Percentiles rank a stretch among this genome's conserved stretches.
Conservation (phyloP, 1,140 invertebrate genomes). For the Brachystomella parvula region DNA sequence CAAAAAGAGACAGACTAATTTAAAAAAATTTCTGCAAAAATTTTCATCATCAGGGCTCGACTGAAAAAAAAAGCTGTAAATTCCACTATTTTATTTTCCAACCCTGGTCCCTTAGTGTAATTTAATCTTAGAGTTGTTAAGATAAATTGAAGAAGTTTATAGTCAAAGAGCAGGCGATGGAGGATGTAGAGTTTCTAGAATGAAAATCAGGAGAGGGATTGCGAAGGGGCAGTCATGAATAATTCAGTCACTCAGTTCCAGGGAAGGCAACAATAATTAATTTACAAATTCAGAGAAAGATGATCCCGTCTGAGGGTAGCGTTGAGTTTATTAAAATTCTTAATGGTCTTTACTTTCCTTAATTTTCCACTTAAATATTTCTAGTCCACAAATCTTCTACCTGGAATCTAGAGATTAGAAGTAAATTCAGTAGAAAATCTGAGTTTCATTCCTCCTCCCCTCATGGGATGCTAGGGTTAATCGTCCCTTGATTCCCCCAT, state of each 20-base stretch:
- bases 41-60: no score
- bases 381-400: no score
- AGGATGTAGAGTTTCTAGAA: not conserved
- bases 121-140: slow-evolving; percentile 1
- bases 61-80: no score
- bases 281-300: no score
- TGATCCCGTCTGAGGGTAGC: no score
- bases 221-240: not conserved
- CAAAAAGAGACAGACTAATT: no score
- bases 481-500: no score
- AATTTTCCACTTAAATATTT: slow-evolving; percentile 4
- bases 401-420: no score
- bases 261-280: no score
- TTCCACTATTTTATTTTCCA: not conserved
- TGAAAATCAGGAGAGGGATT: not conserved
- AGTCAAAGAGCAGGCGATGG: not conserved
- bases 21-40: no score
- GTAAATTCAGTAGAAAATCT: no score
- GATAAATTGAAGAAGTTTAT: slow-evolving; percentile 12
- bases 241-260: not conserved
- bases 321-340: not conserved
- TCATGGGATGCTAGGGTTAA: no score
- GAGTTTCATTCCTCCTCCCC: not conserved
- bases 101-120: not conserved
- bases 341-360: slow-evolving; percentile 3